Evolutionary conservation across 2,113 vertebrate species (phyloP).

Genomic region (Melanerpes formicivorus): DNA sequence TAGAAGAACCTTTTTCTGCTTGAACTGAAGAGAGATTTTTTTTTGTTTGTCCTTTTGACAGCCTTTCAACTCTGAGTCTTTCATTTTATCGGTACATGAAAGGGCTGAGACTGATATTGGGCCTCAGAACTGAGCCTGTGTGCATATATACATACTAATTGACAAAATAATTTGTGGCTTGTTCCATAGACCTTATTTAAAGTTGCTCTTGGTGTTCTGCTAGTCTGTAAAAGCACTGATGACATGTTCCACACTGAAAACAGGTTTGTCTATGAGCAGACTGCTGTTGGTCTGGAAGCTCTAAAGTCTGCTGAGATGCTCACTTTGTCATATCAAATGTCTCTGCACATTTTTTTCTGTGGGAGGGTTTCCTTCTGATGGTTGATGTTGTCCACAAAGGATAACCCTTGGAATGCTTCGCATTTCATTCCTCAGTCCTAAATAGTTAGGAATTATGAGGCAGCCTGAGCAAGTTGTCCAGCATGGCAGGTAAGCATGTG

Average conservation of each 20-base stretch:
- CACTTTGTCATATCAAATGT: neutral
- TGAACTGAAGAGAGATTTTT: neutral
- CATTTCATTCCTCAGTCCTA: neutral
- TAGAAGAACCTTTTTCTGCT: neutral
- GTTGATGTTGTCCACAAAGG: neutral
- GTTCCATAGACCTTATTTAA: neutral
- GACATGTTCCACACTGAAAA: neutral
- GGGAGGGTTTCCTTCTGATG: neutral
- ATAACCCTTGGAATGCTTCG: neutral
- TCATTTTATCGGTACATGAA: neutral
- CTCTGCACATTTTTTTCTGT: fast-evolving
- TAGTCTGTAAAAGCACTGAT: neutral
- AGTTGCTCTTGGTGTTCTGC: neutral
- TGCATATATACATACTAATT: neutral
- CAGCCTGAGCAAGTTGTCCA: neutral
- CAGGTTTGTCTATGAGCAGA: neutral
- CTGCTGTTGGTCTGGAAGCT: neutral
- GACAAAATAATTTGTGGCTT: neutral
- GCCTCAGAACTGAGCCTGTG: neutral
- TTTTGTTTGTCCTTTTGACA: neutral
- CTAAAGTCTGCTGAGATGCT: neutral
- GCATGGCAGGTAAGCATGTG: neutral
- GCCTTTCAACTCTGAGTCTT: neutral
- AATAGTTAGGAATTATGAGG: neutral
- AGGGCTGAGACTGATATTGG: neutral